Evolutionary conservation across 2,797 vertebrate species (phyloP), one percentile per base, ranked within the genome.

Genomic region (Sebastes flavidus): DNA sequence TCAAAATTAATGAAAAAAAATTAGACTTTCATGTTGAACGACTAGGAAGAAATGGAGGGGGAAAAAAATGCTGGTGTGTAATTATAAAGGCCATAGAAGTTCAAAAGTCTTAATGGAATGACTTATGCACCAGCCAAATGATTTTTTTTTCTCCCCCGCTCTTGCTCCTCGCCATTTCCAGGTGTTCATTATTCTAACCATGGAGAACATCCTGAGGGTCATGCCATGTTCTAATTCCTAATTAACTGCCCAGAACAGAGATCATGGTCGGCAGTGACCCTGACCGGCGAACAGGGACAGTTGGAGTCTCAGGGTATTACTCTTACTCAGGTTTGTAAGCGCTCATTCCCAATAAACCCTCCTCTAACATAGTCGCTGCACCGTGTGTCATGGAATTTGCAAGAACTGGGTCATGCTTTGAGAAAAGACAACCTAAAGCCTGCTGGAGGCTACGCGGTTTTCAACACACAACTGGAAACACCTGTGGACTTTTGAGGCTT

Each of bases 131-230:
- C 55, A 24, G 79, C 75, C 80, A 88, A 86, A 88, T 52, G 8
- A 72, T 8, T 56, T 54, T 52, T 12, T 54, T 72, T 82, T 65
- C 4, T 8, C 4, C 24, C 58, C 36, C 14, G 1, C 61, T 38
- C n/a, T 36, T 30, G 9, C 70, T 70, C 56, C 12, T 67, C 55
- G 29, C 80, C 38, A 78, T 88, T 89, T 88, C 79, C 91, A 90
- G 88, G 88, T 92, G 89, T 90, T 94, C 89, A 94, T 94, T 93
- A 94, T 92, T 93, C 90, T 69, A 81, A 83, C 76, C 36, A 72
- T 82, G 76, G 77, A 87, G 88, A 89, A 87, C 81, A 88, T 89
- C 86, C 89, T 75, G 83, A 72, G 91, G 83, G 92, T 91, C 90
- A 10, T 24, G 85, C 81, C 87, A 77, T 75, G 84, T 89, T 91